phyloP scores from a whole-genome alignment of 2,113 vertebrate genomes.

The Colossoma macropomum region DNA sequence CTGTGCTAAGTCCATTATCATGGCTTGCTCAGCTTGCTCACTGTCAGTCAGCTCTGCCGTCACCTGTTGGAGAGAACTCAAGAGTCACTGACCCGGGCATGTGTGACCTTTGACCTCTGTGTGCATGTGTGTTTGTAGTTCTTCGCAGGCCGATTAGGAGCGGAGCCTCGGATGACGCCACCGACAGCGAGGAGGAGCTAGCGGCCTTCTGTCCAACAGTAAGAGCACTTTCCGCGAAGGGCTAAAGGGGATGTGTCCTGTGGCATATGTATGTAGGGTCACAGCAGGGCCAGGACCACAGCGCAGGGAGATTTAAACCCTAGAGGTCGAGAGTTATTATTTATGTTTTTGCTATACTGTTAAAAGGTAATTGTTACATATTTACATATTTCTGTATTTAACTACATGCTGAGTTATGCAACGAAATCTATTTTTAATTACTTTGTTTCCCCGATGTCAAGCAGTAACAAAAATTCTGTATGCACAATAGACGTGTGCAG shows the following conservation, averaged over 20 bases:
- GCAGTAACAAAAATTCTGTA: no score
- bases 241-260: background rate
- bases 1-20: background rate
- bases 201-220: conserved; percentile 94
- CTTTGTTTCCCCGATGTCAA: no score
- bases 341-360: no score
- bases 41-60: background rate
- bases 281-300: no score
- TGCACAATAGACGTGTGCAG: no score
- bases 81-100: background rate
- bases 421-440: no score
- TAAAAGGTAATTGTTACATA: no score
- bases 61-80: background rate
- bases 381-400: no score
- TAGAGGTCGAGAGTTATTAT: no score
- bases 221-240: conserved; percentile 54
- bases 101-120: conserved; percentile 1
- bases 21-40: background rate
- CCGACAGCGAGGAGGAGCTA: conserved; percentile 94
- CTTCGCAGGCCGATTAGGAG: conserved; percentile 73
- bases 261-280: background rate
- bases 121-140: conserved; percentile 74
- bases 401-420: no score
- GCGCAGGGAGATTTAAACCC: no score
- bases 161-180: conserved; percentile 73